These are phyloP conservation scores for Xiphophorus maculatus DNA, from an alignment of 2,113 vertebrate genomes.

Conservation along the genomic window DNA sequence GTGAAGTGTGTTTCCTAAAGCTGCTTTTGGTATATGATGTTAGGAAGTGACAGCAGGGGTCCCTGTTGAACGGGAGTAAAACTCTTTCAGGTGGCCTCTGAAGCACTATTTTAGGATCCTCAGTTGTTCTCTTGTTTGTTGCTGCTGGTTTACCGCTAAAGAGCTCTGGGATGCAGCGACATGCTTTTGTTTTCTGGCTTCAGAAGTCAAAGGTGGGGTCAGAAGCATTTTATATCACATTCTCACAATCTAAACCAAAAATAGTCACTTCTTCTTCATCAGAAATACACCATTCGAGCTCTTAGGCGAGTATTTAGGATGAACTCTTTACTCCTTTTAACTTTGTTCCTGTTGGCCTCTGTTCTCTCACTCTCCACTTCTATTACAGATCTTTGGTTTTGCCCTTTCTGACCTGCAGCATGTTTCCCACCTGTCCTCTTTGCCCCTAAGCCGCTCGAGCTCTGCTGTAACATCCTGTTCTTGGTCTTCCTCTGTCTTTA, in stretches of 20 bases:
- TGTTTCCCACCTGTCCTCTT: constrained; percentile 21
- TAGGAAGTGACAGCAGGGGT: not conserved
- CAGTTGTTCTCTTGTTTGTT: constrained; percentile 4
- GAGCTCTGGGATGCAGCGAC: not conserved
- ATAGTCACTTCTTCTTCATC: not conserved
- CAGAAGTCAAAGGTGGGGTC: constrained; percentile 10
- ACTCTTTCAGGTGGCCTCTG: not conserved
- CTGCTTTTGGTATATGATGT: not conserved
- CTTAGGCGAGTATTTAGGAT: constrained; percentile 12
- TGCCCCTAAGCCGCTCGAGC: constrained; percentile 22
- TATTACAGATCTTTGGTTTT: not conserved
- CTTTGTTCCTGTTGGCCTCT: not conserved
- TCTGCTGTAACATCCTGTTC: not conserved
- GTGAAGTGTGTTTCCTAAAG: not conserved
- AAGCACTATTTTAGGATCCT: not conserved
- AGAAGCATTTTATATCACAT: not conserved
- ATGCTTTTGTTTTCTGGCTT: not conserved
- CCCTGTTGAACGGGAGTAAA: not conserved
- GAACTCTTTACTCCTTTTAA: constrained; percentile 33
- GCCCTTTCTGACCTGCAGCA: constrained; percentile 19
- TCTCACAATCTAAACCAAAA: constrained; percentile 4
- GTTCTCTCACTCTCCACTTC: constrained; percentile 13
- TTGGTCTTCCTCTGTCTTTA: constrained; percentile 16
- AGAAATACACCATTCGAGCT: not conserved
- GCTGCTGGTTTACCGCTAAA: constrained; percentile 10